phyloP scores from a whole-genome alignment of 2,888 invertebrate genomes.

The Zhuqinia jingwanae region DNA sequence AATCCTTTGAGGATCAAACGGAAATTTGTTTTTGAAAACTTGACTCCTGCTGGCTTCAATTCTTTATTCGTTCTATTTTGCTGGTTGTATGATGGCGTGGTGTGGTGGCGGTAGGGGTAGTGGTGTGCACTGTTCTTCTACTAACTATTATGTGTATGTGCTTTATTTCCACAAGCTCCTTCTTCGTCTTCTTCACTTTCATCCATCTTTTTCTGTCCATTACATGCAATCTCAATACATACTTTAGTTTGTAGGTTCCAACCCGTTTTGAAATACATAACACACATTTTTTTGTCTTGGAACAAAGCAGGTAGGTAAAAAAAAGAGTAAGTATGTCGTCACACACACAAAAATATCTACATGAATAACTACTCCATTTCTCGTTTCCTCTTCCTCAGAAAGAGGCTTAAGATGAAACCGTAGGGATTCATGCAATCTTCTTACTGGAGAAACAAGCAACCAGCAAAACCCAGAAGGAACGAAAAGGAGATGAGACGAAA shows the following conservation, averaged over 20 bases:
- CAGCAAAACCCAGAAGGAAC: constrained; percentile 1
- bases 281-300: neutral
- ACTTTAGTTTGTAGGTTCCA: neutral
- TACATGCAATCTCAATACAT: constrained; percentile 1
- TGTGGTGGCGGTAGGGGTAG: neutral
- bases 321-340: constrained; percentile 1
- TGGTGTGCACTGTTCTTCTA: neutral
- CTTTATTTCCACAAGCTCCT: neutral
- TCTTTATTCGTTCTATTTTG: constrained; percentile 50
- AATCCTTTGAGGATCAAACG: constrained; percentile 77
- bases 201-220: constrained; percentile 49
- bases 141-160: neutral
- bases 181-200: neutral
- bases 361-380: constrained; percentile 41
- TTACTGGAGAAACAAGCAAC: constrained; percentile 15
- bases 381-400: constrained; percentile 33
- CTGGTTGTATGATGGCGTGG: neutral
- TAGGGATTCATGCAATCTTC: constrained; percentile 67
- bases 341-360: constrained; percentile 8
- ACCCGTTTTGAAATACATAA: neutral
- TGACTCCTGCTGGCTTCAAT: constrained; percentile 74
- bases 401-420: constrained; percentile 65
- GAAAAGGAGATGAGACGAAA: neutral
- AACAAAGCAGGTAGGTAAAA: neutral
- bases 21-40: constrained; percentile 77